These are phyloP conservation scores for Sternotherus odoratus DNA, from an alignment of 2,797 vertebrate genomes.

Conservation along the genomic window DNA sequence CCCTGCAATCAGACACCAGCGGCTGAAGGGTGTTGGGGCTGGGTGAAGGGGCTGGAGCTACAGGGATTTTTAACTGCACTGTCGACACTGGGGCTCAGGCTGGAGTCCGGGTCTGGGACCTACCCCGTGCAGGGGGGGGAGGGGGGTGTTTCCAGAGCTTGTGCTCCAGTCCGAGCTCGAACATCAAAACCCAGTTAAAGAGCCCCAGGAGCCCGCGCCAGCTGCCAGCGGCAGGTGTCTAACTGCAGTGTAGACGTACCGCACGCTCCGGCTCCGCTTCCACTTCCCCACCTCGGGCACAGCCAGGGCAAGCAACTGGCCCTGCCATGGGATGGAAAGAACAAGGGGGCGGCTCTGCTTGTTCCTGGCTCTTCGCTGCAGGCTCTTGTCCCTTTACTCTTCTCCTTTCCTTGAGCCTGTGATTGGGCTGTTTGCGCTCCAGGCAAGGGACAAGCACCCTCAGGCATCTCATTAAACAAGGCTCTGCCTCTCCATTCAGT, in stretches of 20 bases:
- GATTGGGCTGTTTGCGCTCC: rapidly evolving
- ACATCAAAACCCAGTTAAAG: background rate
- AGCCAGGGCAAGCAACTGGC: background rate
- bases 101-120: background rate
- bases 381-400: background rate
- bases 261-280: background rate
- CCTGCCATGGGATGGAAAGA: background rate
- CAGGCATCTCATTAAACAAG: background rate
- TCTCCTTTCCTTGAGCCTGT: background rate
- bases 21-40: too few relatives aligned
- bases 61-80: background rate
- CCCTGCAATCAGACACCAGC: background rate
- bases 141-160: background rate
- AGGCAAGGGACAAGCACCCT: background rate
- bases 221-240: background rate
- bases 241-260: background rate
- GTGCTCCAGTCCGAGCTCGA: background rate
- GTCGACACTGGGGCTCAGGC: background rate
- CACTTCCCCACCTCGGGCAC: rapidly evolving
- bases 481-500: too few relatives aligned
- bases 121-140: background rate
- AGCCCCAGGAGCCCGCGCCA: background rate
- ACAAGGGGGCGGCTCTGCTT: rapidly evolving
- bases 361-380: rapidly evolving
- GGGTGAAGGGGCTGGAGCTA: background rate